Evolutionary conservation across 2,113 vertebrate species (phyloP), one percentile per base, ranked within the genome.

Genomic region (Ardeotis arabs): DNA sequence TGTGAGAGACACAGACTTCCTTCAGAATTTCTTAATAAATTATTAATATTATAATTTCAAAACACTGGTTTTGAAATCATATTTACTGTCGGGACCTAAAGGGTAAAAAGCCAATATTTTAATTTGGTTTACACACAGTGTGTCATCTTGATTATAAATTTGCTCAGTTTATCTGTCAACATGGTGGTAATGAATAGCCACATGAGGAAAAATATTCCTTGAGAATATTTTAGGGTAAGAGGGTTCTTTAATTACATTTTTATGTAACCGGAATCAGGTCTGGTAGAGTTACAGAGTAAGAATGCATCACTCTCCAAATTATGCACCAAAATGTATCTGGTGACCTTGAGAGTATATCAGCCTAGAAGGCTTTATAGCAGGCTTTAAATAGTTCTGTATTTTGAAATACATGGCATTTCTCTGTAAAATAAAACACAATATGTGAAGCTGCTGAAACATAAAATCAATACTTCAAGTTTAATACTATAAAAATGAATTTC

Each of bases 331-430:
- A 92, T 94, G 49, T 79, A 86, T 89, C 87, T 96, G 84, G 96
- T 98, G 97, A 98, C 98, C 98, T 98, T 98, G 97, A 96, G 90
- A 97, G 83, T 96, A 77, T 96, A 96, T 97, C 92, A 89, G 31
- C 88, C 91, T 95, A 90, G 91, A 96, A 97, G 47, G 84, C 55
- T 98, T 98, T 97, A 97, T 45, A 95, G 88, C 88, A 53, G 23
- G 47, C 78, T 96, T 96, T 96, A 96, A 97, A 95, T 89, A 96
- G 92, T 89, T 78, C 79, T 95, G 55, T 95, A 93, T 97, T 96
- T 98, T 96, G 58, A 97, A 97, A 97, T 96, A 95, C 77, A 94
- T 87, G 93, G 64, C 95, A 89, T 93, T 98, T 97, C 89, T 93
- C 60, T 80, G 66, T 94, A 96, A 98, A 97, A 97, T 90, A 72